Evolutionary conservation across 1,140 invertebrate species (phyloP).

Genomic region (Drosophila leontia): DNA sequence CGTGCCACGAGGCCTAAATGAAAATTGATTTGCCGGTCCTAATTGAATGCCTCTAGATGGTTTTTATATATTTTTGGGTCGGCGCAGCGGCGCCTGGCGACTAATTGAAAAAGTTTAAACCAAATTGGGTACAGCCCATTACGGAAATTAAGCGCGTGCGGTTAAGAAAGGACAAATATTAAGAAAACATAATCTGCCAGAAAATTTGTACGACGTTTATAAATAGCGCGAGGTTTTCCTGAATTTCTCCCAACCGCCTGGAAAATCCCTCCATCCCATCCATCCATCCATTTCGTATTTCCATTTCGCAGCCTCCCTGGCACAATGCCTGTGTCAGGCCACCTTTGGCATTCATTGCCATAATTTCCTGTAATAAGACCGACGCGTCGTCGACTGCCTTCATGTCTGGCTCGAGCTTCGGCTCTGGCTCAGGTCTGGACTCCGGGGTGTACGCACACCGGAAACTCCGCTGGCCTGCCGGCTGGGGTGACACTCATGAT

Average conservation of each 20-base stretch:
- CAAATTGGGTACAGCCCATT: conserved; percentile 66
- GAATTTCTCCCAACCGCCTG: not conserved
- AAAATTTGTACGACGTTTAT: conserved; percentile 76
- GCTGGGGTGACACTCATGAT: conserved; percentile 84
- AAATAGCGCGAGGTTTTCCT: conserved; percentile 58
- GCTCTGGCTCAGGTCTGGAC: not conserved
- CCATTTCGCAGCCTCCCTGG: conserved; percentile 24
- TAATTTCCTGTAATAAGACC: conserved; percentile 81
- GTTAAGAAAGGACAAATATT: conserved; percentile 66
- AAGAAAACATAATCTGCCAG: conserved; percentile 79
- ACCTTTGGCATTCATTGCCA: conserved; percentile 81
- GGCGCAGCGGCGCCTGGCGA: conserved; percentile 1
- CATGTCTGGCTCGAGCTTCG: not conserved
- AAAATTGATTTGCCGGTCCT: conserved; percentile 73
- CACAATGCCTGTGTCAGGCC: conserved; percentile 55
- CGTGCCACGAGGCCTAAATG: conserved; percentile 47
- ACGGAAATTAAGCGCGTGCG: conserved; percentile 83
- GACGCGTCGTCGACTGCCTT: conserved; percentile 57
- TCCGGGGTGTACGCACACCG: conserved; percentile 65
- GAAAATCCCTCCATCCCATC: not conserved
- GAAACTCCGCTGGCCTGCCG: conserved; percentile 80
- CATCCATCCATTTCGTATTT: no score
- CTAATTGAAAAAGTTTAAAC: conserved; percentile 83
- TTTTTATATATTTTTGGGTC: conserved; percentile 42
- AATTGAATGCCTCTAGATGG: conserved; percentile 71